Conservation (phyloP, 37 sponge, comb jelly and placozoan genomes). For the Beroe ovata region DNA sequence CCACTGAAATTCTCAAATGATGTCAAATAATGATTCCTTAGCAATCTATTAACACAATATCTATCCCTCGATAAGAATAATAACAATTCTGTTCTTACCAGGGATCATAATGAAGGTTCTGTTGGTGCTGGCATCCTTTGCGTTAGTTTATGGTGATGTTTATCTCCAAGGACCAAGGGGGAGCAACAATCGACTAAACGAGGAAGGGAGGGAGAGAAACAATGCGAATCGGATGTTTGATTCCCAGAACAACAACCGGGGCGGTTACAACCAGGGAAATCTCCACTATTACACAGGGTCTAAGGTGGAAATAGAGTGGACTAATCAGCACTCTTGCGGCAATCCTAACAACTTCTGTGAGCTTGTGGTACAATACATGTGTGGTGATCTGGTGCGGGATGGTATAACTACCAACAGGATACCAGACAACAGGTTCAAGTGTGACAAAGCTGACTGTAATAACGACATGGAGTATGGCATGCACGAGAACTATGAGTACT, state of each 20-base stretch:
- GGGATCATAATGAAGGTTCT: not conserved
- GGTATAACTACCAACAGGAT: conserved; percentile 93
- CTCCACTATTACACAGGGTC: conserved; percentile 93
- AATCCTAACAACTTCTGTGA: conserved; percentile 95
- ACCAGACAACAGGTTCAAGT: conserved; percentile 76
- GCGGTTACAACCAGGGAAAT: conserved; percentile 96
- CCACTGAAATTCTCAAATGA: no score
- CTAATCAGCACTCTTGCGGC: conserved; percentile 98
- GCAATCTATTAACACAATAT: no score
- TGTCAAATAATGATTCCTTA: no score
- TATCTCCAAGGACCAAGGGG: conserved; percentile 74
- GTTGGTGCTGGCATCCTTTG: not conserved
- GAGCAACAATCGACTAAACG: conserved; percentile 93
- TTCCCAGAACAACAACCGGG: conserved; percentile 98
- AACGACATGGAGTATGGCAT: conserved; percentile 90
- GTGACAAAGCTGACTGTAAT: conserved; percentile 87
- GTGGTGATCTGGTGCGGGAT: conserved; percentile 80
- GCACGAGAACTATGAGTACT: conserved; percentile 93
- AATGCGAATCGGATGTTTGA: conserved; percentile 98
- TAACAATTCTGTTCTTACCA: no score
- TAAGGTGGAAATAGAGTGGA: conserved; percentile 90
- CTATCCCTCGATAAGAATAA: no score
- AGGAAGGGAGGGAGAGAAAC: conserved; percentile 82
- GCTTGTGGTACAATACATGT: conserved; percentile 95
- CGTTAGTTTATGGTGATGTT: conserved; percentile 1